Base-by-base conservation (phyloP, 2,888 invertebrate genomes). In the Stegana nigrithorax region DNA sequence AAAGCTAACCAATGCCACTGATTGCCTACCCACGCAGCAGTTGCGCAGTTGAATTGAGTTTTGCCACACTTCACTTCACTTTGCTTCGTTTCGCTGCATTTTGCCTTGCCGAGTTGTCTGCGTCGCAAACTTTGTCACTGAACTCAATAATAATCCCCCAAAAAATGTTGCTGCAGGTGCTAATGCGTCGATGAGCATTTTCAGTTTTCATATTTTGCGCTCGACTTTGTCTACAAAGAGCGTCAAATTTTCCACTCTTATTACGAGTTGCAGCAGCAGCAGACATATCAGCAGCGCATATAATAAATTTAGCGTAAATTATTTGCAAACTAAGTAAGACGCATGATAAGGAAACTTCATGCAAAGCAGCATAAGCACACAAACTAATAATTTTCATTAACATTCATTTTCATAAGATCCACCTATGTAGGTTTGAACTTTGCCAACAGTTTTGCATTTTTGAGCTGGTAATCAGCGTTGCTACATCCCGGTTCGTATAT, bases 221-320 rank as follows among this genome's bases (percentile, higher is more conserved):
- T 29, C n/a, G 26, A 51, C 14, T 17, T 51, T 51, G 10, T 7
- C 27, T 12, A 8, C 14, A 29, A 19, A 17, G 17, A 7, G 2
- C 19, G 27, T 29, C 56, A 32, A 53, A 60, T 51, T 60, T 51
- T 36, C 45, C 62, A 47, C 42, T 51, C 60, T 51, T 60, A 57
- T 63, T 62, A 59, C 5, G 51, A 47, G 55, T n/a, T 21, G 14
- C 42, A 69, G 67, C 67, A 62, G 70, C 65, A 70, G 62, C 64
- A 67, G 65, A 56, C 25, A 51, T 55, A 55, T 58, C 61, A 39
- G 17, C 53, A 17, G 25, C 0, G 57, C 56, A 42, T 50, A 59
- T 59, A 65, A 70, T 73, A 72, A 64, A 73, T 72, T 69, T 59
- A 50, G 36, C 44, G 44, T 53, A 68, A 69, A 64, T 68, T 68